phyloP scores from a whole-genome alignment of 1,140 invertebrate genomes.

The Brachionus asplanchnoidis region DNA sequence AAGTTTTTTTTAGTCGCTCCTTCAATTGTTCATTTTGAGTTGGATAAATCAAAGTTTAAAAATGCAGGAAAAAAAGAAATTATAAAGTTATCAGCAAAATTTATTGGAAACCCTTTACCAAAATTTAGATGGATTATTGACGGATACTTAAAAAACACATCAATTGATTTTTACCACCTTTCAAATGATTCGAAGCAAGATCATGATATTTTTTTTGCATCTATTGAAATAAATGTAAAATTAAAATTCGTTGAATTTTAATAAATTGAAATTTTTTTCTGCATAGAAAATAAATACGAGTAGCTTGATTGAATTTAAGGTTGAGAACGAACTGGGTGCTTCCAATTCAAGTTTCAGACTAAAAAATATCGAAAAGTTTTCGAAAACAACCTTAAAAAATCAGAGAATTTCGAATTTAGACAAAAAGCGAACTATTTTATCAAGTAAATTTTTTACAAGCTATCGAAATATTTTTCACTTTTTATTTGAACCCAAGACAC shows the following conservation, averaged over 20 bases:
- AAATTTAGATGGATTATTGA: not conserved
- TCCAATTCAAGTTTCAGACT: conserved; percentile 1
- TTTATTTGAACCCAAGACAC: not conserved
- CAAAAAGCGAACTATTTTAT: conserved; percentile 7
- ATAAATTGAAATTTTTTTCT: not conserved
- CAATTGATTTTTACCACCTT: not conserved
- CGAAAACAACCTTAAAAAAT: not conserved
- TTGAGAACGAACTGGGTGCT: not conserved
- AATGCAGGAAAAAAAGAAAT: not conserved
- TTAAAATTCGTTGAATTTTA: not conserved
- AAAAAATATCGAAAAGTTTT: not conserved
- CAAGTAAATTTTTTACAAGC: not conserved
- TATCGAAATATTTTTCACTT: not conserved
- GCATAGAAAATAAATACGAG: not conserved
- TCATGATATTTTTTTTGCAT: not conserved
- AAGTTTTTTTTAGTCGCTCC: not conserved
- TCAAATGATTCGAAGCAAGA: not conserved
- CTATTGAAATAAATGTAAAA: not conserved
- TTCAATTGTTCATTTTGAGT: not conserved
- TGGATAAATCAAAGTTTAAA: not conserved
- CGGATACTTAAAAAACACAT: not conserved
- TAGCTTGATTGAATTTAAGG: not conserved
- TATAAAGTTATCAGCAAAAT: not conserved
- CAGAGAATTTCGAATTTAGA: not conserved
- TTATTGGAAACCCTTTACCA: not conserved